Base-by-base conservation (phyloP, 2,888 invertebrate species). In the Drosophila sordidapex region DNA sequence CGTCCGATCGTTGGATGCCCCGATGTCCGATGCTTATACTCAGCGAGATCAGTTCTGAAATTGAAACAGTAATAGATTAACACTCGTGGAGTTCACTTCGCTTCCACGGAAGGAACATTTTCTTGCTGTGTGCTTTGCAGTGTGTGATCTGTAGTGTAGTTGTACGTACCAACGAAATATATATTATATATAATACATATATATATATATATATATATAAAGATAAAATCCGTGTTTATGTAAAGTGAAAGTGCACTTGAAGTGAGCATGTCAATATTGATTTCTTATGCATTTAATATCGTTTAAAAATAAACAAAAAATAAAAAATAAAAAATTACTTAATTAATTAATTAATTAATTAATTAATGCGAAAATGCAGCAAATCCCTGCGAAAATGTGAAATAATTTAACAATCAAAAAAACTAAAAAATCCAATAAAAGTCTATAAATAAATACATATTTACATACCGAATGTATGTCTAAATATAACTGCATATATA, bases 1-100 rank as follows among this genome's bases (percentile, higher is more conserved):
- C 2, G 46, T 35, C 35, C 33, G 11, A 33, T 10, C 33, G 33
- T 15, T 7, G 8, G 38, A 15, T 53, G 52, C 36, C 54, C 51
- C 33, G 43, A 59, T 35, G 18, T 5, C 31, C 13, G 29, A 54
- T 59, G 31, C 25, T 21, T 21, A 33, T 61, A 51, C 36, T 43
- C 48, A 38, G 8, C 57, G 21, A 66, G 61, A 76, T 74, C 70
- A 61, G 60, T 75, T 73, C 43, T 59, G 31, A 46, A 46, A 46
- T 68, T 59, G 73, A 67, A 83, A 76, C 82, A 90, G 91, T 90
- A 90, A 89, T 88, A 85, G 83, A 90, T 85, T 75, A 87, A 89
- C 91, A 87, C 80, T 85, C 90, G 90, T 82, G 87, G 80, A 81
- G 85, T 75, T 88, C 89, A 81, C 87, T 88, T 87, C 86, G 88